A percentile compares a stretch with the other conserved stretches of the same genome.
Evolutionary conservation across 2,888 invertebrate genomes (phyloP).

Genomic region (Stenurella melanura): DNA sequence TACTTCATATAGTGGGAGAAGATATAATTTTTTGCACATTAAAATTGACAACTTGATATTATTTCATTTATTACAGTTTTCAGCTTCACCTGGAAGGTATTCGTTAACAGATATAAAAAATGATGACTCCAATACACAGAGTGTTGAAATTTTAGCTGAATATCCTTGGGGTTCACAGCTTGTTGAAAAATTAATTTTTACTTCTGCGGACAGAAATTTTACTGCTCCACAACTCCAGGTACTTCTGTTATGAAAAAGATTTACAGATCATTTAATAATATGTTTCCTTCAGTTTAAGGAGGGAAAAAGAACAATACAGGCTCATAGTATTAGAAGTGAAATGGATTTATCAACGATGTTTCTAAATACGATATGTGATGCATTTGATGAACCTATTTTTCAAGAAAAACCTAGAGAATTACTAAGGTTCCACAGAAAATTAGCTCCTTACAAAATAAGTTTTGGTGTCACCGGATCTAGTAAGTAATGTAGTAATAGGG

Average conservation of each 20-base stretch:
- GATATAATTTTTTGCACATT: no score
- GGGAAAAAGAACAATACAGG: constrained; percentile 68
- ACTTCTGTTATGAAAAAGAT: constrained; percentile 30
- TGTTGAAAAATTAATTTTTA: constrained; percentile 78
- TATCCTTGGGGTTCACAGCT: constrained; percentile 79
- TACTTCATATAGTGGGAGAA: no score
- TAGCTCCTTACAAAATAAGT: constrained; percentile 86
- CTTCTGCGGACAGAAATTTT: constrained; percentile 59
- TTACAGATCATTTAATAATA: constrained; percentile 23
- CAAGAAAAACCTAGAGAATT: constrained; percentile 72
- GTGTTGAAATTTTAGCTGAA: constrained; percentile 79
- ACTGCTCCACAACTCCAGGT: constrained; percentile 61
- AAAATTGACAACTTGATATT: no score
- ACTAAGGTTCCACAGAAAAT: constrained; percentile 80
- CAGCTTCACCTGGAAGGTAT: constrained; percentile 84
- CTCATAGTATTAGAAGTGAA: constrained; percentile 73
- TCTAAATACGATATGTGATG: constrained; percentile 77
- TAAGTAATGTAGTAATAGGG: constrained; percentile 49
- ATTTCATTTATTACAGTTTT: constrained; percentile 73
- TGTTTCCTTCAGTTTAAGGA: constrained; percentile 66
- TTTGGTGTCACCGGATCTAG: constrained; percentile 76
- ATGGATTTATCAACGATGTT: constrained; percentile 75
- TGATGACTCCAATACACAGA: constrained; percentile 70
- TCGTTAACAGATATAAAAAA: constrained; percentile 77
- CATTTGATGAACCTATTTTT: constrained; percentile 75